phyloP scores from a whole-genome alignment of 64 coral and sea anemone species.

The Montipora efflorescens region DNA sequence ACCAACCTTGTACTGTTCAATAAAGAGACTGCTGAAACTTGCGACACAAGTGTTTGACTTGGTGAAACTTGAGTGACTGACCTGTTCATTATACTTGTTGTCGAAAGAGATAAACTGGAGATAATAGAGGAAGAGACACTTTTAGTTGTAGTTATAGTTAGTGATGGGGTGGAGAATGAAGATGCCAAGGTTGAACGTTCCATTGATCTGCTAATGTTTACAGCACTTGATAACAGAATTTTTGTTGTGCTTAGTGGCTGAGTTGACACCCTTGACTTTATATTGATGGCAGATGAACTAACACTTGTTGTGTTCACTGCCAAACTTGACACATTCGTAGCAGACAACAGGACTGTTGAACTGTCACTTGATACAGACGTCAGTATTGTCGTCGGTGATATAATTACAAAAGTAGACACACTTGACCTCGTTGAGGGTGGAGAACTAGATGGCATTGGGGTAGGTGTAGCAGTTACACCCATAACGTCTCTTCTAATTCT shows the following conservation, averaged over 20 bases:
- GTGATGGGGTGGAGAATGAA: not conserved
- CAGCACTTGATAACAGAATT: not conserved
- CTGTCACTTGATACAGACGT: not conserved
- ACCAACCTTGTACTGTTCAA: not conserved
- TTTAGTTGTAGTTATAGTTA: conserved; percentile 13
- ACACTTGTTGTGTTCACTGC: not conserved
- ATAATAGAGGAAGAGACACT: not conserved
- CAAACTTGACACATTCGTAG: not conserved
- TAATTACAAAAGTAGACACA: conserved; percentile 49
- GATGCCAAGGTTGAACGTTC: not conserved
- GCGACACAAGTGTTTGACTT: not conserved
- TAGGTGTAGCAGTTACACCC: conserved; percentile 34
- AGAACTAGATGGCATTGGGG: conserved; percentile 61
- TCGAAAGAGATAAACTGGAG: not conserved
- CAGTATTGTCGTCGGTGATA: not conserved
- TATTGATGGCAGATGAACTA: not conserved
- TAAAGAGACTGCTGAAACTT: not conserved
- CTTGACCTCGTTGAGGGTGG: conserved; percentile 62
- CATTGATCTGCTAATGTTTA: not conserved
- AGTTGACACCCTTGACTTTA: not conserved
- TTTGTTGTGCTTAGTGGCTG: not conserved
- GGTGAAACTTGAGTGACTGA: not conserved
- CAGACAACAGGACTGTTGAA: conserved; percentile 1
- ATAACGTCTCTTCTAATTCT: conserved; percentile 58
- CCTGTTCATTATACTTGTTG: not conserved